These are phyloP conservation scores for Chionis minor DNA, from an alignment of 2,113 vertebrate species.

Conservation along the genomic window DNA sequence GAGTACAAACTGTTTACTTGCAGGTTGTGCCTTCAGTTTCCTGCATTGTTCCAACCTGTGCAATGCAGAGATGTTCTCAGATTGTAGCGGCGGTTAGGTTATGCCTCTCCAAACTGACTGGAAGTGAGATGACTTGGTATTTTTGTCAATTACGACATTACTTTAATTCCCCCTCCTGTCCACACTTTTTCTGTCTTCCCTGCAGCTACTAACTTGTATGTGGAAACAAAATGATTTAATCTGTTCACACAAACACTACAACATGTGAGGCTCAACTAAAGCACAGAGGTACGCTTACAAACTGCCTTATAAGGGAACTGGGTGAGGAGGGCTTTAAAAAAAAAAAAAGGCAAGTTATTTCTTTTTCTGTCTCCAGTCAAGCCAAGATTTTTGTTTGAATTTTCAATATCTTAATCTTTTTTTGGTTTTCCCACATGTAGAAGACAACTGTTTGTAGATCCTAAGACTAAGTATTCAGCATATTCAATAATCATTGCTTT, in stretches of 20 bases:
- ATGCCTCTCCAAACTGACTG: neutral
- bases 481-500: rapidly evolving
- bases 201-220: neutral
- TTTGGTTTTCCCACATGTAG: neutral
- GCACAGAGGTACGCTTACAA: neutral
- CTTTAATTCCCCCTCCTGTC: neutral
- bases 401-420: neutral
- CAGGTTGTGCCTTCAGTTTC: neutral
- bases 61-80: neutral
- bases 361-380: neutral
- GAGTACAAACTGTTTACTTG: neutral
- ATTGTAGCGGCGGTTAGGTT: neutral
- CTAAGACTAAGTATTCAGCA: rapidly evolving
- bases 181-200: neutral
- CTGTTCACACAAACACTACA: neutral
- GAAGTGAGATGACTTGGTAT: neutral
- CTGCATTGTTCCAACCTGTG: neutral
- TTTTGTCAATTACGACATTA: rapidly evolving
- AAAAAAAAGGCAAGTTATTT: neutral
- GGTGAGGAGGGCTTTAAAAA: neutral
- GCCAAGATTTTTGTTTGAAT: neutral
- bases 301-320: neutral
- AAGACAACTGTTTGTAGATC: too few species aligned
- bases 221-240: neutral
- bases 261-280: neutral